Evolutionary conservation across 2,888 invertebrate genomes (phyloP).

Genomic region (Bellardia pandia): DNA sequence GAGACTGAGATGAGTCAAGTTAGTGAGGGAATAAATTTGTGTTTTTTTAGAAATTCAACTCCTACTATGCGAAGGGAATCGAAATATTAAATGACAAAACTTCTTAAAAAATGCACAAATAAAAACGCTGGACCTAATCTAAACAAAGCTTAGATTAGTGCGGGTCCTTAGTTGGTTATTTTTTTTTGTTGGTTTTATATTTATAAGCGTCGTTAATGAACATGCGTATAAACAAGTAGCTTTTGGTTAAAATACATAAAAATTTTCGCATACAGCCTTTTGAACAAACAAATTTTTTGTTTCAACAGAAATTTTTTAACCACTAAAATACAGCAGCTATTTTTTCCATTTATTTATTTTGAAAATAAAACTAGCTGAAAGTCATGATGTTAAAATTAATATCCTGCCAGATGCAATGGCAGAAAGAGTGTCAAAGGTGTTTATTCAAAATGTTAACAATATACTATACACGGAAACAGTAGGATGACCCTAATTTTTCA

Average conservation of each 20-base stretch:
- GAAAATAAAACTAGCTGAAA: slow-evolving; percentile 5
- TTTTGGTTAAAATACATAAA: not conserved
- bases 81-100: no score
- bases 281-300: not conserved
- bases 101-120: no score
- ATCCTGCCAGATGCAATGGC: slow-evolving; percentile 17
- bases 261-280: not conserved
- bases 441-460: slow-evolving; percentile 7
- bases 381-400: slow-evolving; percentile 18
- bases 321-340: not conserved
- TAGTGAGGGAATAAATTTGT: no score
- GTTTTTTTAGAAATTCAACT: no score
- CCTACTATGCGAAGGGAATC: no score
- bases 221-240: not conserved
- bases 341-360: not conserved
- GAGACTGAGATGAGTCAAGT: not conserved
- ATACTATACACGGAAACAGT: not conserved
- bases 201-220: not conserved
- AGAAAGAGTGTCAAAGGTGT: not conserved
- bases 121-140: no score
- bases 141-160: no score
- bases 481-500: no score
- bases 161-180: not conserved
- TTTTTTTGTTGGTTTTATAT: not conserved
- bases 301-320: not conserved